These are phyloP conservation scores for Ammodytes marinus DNA, from an alignment of 2,113 vertebrate genomes.

Conservation along the genomic window DNA sequence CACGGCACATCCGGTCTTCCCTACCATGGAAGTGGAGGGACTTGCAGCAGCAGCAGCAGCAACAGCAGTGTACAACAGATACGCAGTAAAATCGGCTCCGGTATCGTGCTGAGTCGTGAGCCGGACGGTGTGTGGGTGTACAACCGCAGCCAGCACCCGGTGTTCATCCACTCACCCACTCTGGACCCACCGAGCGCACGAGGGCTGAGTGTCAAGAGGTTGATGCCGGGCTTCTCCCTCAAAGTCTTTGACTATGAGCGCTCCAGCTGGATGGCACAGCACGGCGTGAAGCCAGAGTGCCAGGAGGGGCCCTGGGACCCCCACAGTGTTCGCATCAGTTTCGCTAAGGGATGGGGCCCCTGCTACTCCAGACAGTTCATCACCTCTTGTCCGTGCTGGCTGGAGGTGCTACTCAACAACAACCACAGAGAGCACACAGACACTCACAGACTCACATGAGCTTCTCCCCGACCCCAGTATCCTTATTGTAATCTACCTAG, in stretches of 20 bases:
- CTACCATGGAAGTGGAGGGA: slow-evolving; percentile 39
- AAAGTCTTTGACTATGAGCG: slow-evolving; percentile 96
- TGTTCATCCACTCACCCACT: slow-evolving; percentile 97
- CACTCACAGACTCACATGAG: slow-evolving; percentile 51
- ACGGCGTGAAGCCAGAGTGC: slow-evolving; percentile 85
- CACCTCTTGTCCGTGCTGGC: slow-evolving; percentile 98
- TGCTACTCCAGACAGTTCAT: slow-evolving; percentile 98
- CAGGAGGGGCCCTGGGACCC: slow-evolving; percentile 95
- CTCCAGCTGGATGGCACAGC: slow-evolving; percentile 89
- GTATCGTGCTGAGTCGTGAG: slow-evolving; percentile 96
- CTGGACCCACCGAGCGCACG: slow-evolving; percentile 91
- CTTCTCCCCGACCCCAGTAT: slow-evolving; percentile 72
- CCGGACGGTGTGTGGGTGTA: slow-evolving; percentile 97
- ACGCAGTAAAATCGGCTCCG: slow-evolving; percentile 95
- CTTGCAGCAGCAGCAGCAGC: slow-evolving; percentile 60
- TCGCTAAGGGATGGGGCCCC: slow-evolving; percentile 97
- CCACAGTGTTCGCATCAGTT: slow-evolving; percentile 96
- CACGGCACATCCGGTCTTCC: slow-evolving; percentile 36
- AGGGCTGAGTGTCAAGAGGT: slow-evolving; percentile 91
- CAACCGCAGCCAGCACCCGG: slow-evolving; percentile 96
- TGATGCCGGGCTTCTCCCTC: slow-evolving; percentile 96
- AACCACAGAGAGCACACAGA: slow-evolving; percentile 87
- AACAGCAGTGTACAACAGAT: slow-evolving; percentile 92
- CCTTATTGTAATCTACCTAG: slow-evolving; percentile 97
- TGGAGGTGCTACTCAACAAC: slow-evolving; percentile 96